Base-by-base conservation (phyloP, 2,797 vertebrate species). In the Xerus rutilus region DNA sequence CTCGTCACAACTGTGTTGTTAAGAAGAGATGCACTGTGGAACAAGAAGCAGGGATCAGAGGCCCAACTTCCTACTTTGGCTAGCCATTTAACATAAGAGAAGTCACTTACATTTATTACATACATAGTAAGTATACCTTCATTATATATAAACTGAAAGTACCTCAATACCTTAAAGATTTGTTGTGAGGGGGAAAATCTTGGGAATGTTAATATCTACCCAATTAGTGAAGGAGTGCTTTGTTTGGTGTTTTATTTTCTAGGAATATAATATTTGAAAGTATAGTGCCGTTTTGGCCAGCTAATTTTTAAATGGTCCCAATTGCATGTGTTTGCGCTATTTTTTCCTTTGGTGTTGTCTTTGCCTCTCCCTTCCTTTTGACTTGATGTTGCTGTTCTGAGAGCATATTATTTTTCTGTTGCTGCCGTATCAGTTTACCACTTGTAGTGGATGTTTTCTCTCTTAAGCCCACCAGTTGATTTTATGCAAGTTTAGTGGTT, bases 271-370 rank as follows among this genome's bases (percentile, higher is more conserved):
- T 69, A 45, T 90, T 90, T 64, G 84, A 18, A 89, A 49, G 18
- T 83, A 21, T 49, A 82, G n/a, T 73, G 45, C 17, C 69, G 14
- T 64, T 72, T 92, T 73, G 8, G 35, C 14, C 30, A 70, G 32
- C 35, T 84, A 88, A 57, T 89, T 94, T 94, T 73, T 82, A 91
- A 93, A 81, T 64, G 76, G 1, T 76, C 28, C 13, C 73, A 93
- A 47, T 74, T 86, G 30, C 30, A 79, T 52, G 18, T 79, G 3
- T 77, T 89, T 85, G 62, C 94, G 47, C 39, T 85, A 20, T 77
- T 94, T 93, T 62, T 67, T 67, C 6, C 32, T 83, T 74, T 70
- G 47, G 7, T 92, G 35, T 72, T 89, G 12, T 73, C 32, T 91
- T 13, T 32, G 76, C 5, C 4, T 1, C 47, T 52, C 32, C 21